Evolutionary conservation across 1,140 invertebrate genomes (phyloP), one percentile per base, ranked within the genome.

Genomic region (Ericerus pela): DNA sequence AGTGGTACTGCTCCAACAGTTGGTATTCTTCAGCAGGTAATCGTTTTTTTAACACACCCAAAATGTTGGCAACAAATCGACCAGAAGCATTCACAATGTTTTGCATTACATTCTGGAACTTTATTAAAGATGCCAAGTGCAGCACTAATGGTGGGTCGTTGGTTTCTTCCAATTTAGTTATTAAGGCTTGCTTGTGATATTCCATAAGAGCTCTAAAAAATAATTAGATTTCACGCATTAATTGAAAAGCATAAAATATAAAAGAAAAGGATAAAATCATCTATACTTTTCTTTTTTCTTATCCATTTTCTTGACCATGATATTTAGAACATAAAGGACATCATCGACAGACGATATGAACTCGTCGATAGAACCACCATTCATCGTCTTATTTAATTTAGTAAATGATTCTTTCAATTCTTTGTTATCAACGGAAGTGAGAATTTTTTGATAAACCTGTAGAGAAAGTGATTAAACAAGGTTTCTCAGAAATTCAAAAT

Each of bases 41-140:
- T 57, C 80, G 75, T 22, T 73, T 70, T 58, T 83, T 79, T 12
- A 96, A 73, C 67, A 79, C 84, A 1, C 70, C 63, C 20, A 96
- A 70, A 58, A 96, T 79, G 20, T 79, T 73, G 0, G 88, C 82
- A 2, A 96, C 86, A 71, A 91, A 89, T 68, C 88, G 81, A 0
- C 92, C 92, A 24, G 90, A 93, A 11, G 87, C 87, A 66, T 96
- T 88, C 14, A 97, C 62, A 70, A 92, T 86, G 61, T 70, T 79
- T 63, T 88, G 80, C 12, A 84, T 88, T 0, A 81, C 72, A 10
- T 78, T 76, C 20, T 86, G 88, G 63, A 94, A 94, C 20, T 95
- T 74, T 26, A 93, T 73, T 38, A 92, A 75, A 5, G 76, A 78
- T 1, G 80, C 78, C 36, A 95, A 69, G 68, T 96, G 91, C 14